Percentiles rank a stretch among this genome's conserved stretches.
Evolutionary conservation across 1,140 invertebrate species (phyloP).

Genomic region (Archivesica marissinica): DNA sequence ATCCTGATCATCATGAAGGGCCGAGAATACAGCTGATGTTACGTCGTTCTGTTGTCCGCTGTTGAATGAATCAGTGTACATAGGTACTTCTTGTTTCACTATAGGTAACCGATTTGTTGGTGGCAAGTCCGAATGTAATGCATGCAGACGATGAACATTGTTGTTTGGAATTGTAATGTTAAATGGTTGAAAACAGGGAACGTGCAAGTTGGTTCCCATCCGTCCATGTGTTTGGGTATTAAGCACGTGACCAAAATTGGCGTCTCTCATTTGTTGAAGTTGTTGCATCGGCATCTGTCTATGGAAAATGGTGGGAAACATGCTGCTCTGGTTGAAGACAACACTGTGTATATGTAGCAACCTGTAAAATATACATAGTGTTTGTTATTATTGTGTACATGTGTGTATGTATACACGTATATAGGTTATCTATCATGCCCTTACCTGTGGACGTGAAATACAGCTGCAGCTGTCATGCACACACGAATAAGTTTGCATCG

Average conservation of each 20-base stretch:
- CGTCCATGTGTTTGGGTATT: not conserved
- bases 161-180: not conserved
- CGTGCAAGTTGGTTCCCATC: not conserved
- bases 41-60: constrained; percentile 2
- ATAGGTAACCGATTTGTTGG: not conserved
- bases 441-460: too few species aligned
- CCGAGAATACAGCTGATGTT: not conserved
- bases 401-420: too few species aligned
- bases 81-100: not conserved
- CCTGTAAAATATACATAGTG: not conserved
- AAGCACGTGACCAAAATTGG: not conserved
- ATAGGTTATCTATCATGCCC: too few species aligned
- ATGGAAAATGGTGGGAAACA: constrained; percentile 12
- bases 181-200: not conserved
- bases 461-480: too few species aligned
- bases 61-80: not conserved
- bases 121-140: not conserved
- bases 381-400: too few species aligned
- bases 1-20: too few species aligned
- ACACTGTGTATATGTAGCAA: not conserved
- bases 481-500: too few species aligned
- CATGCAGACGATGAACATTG: not conserved
- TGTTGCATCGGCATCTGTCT: not conserved
- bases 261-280: not conserved
- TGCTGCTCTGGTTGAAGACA: not conserved